phyloP scores from a whole-genome alignment of 2,113 vertebrate genomes.

The Festucalex cinctus region DNA sequence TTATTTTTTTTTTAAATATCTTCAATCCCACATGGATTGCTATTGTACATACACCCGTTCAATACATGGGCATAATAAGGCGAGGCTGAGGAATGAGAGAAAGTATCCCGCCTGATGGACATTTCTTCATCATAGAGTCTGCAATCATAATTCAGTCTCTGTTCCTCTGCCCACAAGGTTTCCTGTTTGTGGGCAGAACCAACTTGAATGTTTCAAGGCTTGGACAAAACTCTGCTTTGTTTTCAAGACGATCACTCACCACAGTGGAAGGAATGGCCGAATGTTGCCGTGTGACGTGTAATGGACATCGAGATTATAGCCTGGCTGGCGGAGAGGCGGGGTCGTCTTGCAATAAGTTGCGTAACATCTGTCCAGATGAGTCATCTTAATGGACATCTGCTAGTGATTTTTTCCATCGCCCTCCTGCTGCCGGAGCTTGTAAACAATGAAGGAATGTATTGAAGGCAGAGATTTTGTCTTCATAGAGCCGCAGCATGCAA shows the following conservation, averaged over 20 bases:
- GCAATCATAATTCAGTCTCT: slow-evolving; percentile 16
- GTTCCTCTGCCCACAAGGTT: slow-evolving; percentile 5
- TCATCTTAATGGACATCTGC: slow-evolving; percentile 40
- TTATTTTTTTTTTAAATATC: too few species aligned
- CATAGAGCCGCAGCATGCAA: neutral
- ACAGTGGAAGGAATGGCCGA: neutral
- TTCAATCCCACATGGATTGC: too few species aligned
- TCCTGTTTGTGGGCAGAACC: slow-evolving; percentile 19
- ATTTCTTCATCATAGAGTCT: slow-evolving; percentile 11
- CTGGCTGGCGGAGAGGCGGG: neutral
- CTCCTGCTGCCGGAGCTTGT: neutral
- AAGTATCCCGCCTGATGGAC: neutral
- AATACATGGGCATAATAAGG: too few species aligned
- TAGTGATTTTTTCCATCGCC: slow-evolving; percentile 17
- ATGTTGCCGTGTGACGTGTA: slow-evolving; percentile 21
- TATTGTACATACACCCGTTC: too few species aligned
- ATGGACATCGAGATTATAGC: slow-evolving; percentile 38
- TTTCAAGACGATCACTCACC: slow-evolving; percentile 21
- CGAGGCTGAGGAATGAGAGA: neutral
- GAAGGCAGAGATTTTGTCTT: neutral
- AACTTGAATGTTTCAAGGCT: slow-evolving; percentile 1
- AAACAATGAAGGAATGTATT: neutral
- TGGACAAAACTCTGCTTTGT: slow-evolving; percentile 30
- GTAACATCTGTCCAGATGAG: slow-evolving; percentile 46
- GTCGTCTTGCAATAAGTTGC: slow-evolving; percentile 34